Evolutionary conservation across 2,113 vertebrate genomes (phyloP), one percentile per base, ranked within the genome.

Genomic region (Oceanites oceanicus): DNA sequence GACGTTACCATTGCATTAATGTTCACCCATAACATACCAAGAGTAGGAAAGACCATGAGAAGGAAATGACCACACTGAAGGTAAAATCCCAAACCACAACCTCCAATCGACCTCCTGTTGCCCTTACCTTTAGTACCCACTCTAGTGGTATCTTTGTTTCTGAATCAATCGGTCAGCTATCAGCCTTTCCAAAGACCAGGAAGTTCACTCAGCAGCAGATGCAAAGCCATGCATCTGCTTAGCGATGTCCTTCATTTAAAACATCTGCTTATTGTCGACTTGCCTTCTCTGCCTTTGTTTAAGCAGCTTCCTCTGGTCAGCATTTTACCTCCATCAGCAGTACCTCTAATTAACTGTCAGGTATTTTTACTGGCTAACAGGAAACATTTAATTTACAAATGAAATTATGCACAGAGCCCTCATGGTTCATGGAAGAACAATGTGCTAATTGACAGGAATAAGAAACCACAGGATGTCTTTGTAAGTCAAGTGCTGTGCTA

Each of bases 361-460:
- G 92, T 95, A 87, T 90, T 63, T 63, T 97, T 95, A 92, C 61
- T 56, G 47, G 62, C 79, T 94, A 96, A 59, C 77, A 96, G 90
- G 92, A 97, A 97, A 94, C 61, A 71, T 97, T 97, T 97, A 95
- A 98, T 98, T 95, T 97, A 94, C 78, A 96, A 98, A 97, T 95
- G 36, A 67, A 94, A 96, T 98, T 97, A 95, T 14, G 16, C 0
- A 2, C 87, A 86, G 73, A 93, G 87, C 40, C 65, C 67, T 92
- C 89, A 80, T 97, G 50, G 45, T 90, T 95, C 91, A 80, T 71
- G 86, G 90, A 78, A 92, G 87, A 95, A 76, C 96, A 76, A 97
- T 79, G 96, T 90, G 96, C 82, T 98, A 98, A 98, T 97, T 98
- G 94, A 90, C 97, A 95, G 65, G 79, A 82, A 27, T 90, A 96